phyloP scores from a whole-genome alignment of 2,888 invertebrate species.

The Amphipoea lucens region DNA sequence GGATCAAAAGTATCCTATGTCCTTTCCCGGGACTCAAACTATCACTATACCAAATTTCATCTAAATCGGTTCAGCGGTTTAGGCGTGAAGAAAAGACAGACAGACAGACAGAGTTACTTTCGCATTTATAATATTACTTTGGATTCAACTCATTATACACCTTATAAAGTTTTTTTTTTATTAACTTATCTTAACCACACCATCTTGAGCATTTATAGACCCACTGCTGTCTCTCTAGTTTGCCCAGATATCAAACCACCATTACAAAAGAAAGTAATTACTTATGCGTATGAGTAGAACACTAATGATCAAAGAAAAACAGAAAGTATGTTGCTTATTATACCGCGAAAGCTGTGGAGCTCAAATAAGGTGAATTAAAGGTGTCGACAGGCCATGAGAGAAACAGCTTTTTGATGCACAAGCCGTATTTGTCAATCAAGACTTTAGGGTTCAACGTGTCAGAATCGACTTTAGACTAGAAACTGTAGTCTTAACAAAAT shows the following conservation, averaged over 20 bases:
- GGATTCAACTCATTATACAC: background rate
- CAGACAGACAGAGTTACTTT: too few species aligned
- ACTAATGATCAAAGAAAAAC: constrained; percentile 31
- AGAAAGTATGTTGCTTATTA: constrained; percentile 32
- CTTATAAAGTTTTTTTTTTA: background rate
- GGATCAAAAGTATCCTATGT: too few species aligned
- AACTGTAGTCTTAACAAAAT: background rate
- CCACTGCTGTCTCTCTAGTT: background rate
- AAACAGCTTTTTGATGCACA: constrained; percentile 19
- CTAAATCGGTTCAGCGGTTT: too few species aligned
- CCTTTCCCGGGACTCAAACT: too few species aligned
- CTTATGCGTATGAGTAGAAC: constrained; percentile 13
- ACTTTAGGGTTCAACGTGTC: background rate
- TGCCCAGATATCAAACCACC: constrained; percentile 10
- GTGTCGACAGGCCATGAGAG: constrained; percentile 32
- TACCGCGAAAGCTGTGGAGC: constrained; percentile 44
- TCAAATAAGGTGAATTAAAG: constrained; percentile 46
- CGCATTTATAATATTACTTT: too few species aligned
- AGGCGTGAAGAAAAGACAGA: too few species aligned
- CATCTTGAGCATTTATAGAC: background rate
- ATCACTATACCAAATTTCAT: too few species aligned
- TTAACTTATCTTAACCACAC: background rate
- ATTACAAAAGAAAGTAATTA: constrained; percentile 36
- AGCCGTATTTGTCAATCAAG: constrained; percentile 8
- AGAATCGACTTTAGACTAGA: background rate